phyloP scores from a whole-genome alignment of 92 coral and sea anemone genomes.

The Siderastrea radians region DNA sequence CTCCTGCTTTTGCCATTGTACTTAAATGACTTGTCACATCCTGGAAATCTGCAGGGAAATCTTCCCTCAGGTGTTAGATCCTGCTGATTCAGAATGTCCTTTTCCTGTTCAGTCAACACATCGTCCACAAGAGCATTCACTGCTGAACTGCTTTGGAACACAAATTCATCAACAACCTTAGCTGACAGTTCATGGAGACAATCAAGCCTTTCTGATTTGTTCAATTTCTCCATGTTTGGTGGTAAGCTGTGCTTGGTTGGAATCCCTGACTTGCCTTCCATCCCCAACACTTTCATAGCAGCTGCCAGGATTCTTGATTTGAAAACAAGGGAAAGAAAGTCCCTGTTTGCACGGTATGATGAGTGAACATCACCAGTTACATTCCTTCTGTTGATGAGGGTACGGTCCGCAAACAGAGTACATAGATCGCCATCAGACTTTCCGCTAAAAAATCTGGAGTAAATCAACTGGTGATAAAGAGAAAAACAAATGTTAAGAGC shows the following conservation, averaged over 20 bases:
- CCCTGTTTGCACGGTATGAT: slow-evolving; percentile 70
- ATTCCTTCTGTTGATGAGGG: slow-evolving; percentile 67
- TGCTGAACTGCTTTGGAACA: slow-evolving; percentile 28
- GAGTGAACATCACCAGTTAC: slow-evolving; percentile 71
- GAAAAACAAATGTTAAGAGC: not conserved
- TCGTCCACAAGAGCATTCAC: slow-evolving; percentile 49
- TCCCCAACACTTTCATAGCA: slow-evolving; percentile 63
- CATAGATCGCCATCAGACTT: slow-evolving; percentile 62
- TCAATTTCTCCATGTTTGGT: slow-evolving; percentile 18
- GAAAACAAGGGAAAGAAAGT: slow-evolving; percentile 59
- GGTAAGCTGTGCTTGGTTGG: slow-evolving; percentile 61
- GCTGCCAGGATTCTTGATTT: slow-evolving; percentile 68
- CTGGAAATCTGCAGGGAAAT: slow-evolving; percentile 73
- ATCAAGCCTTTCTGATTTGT: slow-evolving; percentile 55
- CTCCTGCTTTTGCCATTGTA: slow-evolving; percentile 71
- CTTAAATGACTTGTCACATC: slow-evolving; percentile 74
- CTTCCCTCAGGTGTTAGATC: slow-evolving; percentile 66
- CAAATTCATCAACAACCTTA: slow-evolving; percentile 58
- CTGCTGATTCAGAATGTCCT: slow-evolving; percentile 46
- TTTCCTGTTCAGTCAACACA: slow-evolving; percentile 63
- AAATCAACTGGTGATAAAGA: slow-evolving; percentile 57
- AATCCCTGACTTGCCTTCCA: slow-evolving; percentile 49
- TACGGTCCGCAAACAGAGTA: slow-evolving; percentile 72
- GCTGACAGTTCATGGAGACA: slow-evolving; percentile 44
- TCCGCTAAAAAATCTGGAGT: slow-evolving; percentile 65